Conservation (phyloP, 2,797 vertebrate species). For the Typhlichthys subterraneus region DNA sequence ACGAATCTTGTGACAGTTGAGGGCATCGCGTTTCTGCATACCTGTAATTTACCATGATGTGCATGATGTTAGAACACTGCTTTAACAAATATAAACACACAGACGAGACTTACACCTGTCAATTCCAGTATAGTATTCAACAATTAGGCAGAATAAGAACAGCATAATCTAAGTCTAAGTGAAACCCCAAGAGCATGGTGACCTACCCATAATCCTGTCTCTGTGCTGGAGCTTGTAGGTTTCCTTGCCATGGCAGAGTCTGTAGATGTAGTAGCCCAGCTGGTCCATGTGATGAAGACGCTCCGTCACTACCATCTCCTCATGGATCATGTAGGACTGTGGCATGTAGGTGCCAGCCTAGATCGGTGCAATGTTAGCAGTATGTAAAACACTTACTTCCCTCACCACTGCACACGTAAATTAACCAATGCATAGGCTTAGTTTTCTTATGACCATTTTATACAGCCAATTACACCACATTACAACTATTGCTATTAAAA, state of each 20-base stretch:
- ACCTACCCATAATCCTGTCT: conserved; percentile 76
- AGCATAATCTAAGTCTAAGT: not conserved
- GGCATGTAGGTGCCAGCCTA: conserved; percentile 95
- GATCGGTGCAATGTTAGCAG: not conserved
- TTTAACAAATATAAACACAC: not conserved
- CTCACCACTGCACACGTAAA: too few species aligned
- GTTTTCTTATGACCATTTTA: too few species aligned
- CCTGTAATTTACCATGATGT: conserved; percentile 71
- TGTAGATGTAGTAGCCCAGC: conserved; percentile 89
- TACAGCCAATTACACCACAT: too few species aligned
- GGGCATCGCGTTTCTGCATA: conserved; percentile 91
- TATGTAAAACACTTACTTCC: too few species aligned
- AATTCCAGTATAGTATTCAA: too few species aligned
- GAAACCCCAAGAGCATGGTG: not conserved
- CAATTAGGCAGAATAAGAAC: not conserved
- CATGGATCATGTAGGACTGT: conserved; percentile 93
- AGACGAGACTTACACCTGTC: too few species aligned
- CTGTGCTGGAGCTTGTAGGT: conserved; percentile 92
- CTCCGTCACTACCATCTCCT: conserved; percentile 96
- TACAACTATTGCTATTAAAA: too few species aligned
- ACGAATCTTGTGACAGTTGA: conserved; percentile 85
- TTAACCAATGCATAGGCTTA: too few species aligned
- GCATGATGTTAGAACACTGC: not conserved
- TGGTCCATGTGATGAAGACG: conserved; percentile 88
- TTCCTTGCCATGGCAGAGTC: conserved; percentile 88